Evolutionary conservation across 2,113 vertebrate genomes (phyloP).

Genomic region (Heptranchias perlo): DNA sequence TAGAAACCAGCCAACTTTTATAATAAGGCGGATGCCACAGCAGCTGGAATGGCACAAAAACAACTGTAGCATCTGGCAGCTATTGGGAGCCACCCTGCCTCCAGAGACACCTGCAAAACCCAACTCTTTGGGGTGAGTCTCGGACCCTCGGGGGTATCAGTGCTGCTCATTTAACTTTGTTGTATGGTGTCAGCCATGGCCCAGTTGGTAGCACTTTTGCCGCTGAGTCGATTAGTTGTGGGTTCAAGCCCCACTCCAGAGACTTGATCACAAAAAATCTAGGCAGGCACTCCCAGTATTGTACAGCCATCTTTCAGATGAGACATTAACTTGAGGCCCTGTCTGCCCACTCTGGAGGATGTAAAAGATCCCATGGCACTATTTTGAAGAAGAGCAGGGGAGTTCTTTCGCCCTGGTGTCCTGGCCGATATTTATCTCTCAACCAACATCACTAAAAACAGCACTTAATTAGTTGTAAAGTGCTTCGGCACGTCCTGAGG

Average conservation of each 20-base stretch:
- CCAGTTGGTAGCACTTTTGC: not conserved
- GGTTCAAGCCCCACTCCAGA: not conserved
- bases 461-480: too few relatives aligned
- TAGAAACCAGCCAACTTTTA: too few relatives aligned
- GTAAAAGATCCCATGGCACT: not conserved
- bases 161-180: not conserved
- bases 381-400: not conserved
- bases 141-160: not conserved
- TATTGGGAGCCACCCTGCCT: too few relatives aligned
- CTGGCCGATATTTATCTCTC: not conserved
- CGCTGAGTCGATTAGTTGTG: not conserved
- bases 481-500: too few relatives aligned
- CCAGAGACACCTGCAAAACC: not conserved
- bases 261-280: not conserved
- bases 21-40: too few relatives aligned
- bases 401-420: too few relatives aligned
- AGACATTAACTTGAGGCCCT: not conserved
- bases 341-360: not conserved
- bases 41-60: too few relatives aligned
- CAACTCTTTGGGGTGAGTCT: not conserved
- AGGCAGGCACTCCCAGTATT: not conserved
- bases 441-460: not conserved
- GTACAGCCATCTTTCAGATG: not conserved
- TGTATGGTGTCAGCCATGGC: not conserved
- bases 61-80: too few relatives aligned